Evolutionary conservation across 2,888 invertebrate species (phyloP).

Genomic region (Tiliacea aurago): DNA sequence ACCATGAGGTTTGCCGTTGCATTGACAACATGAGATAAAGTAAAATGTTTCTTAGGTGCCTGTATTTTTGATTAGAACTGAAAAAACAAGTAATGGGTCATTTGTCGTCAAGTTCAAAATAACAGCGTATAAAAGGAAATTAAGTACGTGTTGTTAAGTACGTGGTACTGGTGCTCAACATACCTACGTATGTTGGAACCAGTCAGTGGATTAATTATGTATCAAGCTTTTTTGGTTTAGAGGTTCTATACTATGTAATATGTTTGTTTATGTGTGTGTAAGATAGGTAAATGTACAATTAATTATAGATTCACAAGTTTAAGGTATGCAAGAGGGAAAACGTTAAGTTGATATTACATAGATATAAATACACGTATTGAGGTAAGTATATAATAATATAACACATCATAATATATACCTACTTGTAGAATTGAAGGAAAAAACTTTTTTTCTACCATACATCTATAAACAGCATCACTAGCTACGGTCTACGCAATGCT

Average conservation of each 20-base stretch:
- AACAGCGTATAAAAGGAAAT: neutral
- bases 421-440: conserved; percentile 18
- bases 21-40: neutral
- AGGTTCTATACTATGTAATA: neutral
- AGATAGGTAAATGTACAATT: neutral
- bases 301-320: neutral
- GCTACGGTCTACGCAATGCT: conserved; percentile 69
- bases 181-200: neutral
- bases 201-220: neutral
- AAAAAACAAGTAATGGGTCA: neutral
- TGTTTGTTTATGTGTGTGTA: conserved; percentile 1
- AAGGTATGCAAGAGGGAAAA: neutral
- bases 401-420: conserved; percentile 17
- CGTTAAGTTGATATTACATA: neutral
- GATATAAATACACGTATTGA: neutral
- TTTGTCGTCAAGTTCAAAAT: neutral
- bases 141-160: neutral
- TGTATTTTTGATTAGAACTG: neutral
- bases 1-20: neutral
- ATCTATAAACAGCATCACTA: conserved; percentile 51
- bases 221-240: neutral
- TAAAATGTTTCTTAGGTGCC: neutral
- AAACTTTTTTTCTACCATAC: conserved; percentile 32
- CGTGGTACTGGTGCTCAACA: too few species aligned
- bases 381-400: conserved; percentile 5